Evolutionary conservation across 2,888 invertebrate genomes (phyloP).

Genomic region (Acronicta psi): DNA sequence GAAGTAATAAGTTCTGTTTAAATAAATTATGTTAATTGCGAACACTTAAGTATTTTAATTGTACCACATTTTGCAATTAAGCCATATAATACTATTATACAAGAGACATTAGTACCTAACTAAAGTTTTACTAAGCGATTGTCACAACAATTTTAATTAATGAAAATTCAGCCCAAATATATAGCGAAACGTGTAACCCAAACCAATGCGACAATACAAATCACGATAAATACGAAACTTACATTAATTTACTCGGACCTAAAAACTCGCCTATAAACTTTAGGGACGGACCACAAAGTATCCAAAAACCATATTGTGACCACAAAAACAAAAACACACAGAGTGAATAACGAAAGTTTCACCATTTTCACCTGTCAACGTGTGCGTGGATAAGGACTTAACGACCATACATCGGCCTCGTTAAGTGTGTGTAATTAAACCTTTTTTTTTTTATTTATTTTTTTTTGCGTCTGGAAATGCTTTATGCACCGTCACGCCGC

Average conservation of each 20-base stretch:
- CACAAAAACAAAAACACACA: conserved; percentile 36
- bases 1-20: too few relatives aligned
- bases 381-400: conserved; percentile 33
- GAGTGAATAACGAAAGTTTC: conserved; percentile 44
- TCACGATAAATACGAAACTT: conserved; percentile 28
- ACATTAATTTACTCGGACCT: conserved; percentile 22
- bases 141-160: neutral
- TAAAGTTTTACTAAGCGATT: neutral
- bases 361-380: conserved; percentile 49
- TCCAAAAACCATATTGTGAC: conserved; percentile 23
- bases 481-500: too few relatives aligned
- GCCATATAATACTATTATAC: too few relatives aligned
- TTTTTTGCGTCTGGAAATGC: too few relatives aligned
- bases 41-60: too few relatives aligned
- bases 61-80: too few relatives aligned
- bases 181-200: conserved; percentile 1
- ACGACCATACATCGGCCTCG: conserved; percentile 46
- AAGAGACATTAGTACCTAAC: neutral
- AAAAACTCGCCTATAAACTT: conserved; percentile 35
- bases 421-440: conserved; percentile 51
- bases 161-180: neutral
- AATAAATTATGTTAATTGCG: too few relatives aligned
- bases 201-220: conserved; percentile 20
- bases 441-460: too few relatives aligned
- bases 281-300: conserved; percentile 37